Evolutionary conservation across 2,113 vertebrate genomes (phyloP).

Genomic region (Archocentrus centrarchus): DNA sequence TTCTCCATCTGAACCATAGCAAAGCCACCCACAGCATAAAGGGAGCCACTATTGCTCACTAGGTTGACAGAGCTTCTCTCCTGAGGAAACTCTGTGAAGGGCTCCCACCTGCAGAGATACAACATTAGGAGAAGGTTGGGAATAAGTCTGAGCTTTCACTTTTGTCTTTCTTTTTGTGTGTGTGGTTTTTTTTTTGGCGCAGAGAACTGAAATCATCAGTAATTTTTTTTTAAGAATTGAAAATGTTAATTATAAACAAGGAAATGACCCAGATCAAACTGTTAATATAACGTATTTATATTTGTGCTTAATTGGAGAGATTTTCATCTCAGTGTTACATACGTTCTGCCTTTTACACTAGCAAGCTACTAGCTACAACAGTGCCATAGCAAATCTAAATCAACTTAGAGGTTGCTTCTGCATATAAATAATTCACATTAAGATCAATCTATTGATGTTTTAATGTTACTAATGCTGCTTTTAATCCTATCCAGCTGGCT

Average conservation of each 20-base stretch:
- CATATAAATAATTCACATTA: neutral
- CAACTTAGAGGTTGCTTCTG: neutral
- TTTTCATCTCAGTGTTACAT: neutral
- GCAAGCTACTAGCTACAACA: neutral
- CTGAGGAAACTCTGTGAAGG: slow-evolving; percentile 94
- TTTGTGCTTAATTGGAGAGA: neutral
- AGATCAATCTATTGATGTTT: neutral
- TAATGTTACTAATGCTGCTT: neutral
- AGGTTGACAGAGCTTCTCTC: slow-evolving; percentile 96
- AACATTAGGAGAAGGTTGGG: slow-evolving; percentile 16
- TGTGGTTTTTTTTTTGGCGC: neutral
- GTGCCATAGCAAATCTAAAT: neutral
- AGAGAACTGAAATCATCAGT: neutral
- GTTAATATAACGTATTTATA: neutral
- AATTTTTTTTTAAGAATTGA: neutral
- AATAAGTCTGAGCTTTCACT: neutral
- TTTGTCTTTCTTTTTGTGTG: neutral
- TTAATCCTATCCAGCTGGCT: neutral
- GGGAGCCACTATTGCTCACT: slow-evolving; percentile 83
- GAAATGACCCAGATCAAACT: neutral
- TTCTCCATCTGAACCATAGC: slow-evolving; percentile 93
- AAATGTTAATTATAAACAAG: neutral
- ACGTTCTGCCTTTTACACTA: neutral
- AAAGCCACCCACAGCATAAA: slow-evolving; percentile 96
- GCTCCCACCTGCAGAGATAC: slow-evolving; percentile 87